phyloP scores from a whole-genome alignment of 2,888 invertebrate species.

The Abrostola tripartita region DNA sequence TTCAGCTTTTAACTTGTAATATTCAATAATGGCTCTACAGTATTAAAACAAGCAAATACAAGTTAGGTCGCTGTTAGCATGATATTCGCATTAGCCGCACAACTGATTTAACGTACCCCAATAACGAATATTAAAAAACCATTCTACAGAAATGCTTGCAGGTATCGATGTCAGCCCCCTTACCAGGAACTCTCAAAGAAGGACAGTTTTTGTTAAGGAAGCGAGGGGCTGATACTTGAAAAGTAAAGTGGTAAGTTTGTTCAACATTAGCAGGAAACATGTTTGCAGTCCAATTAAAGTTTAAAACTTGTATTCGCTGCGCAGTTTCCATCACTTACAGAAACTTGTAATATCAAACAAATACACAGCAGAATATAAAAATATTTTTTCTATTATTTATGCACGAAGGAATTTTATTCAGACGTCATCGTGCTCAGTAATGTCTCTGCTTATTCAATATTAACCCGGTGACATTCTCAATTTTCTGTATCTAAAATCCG shows the following conservation, averaged over 20 bases:
- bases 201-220: too few species aligned
- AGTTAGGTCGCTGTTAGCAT: background rate
- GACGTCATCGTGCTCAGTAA: slow-evolving; percentile 20
- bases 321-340: slow-evolving; percentile 14
- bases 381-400: slow-evolving; percentile 18
- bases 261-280: slow-evolving; percentile 33
- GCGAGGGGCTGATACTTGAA: too few species aligned
- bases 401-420: slow-evolving; percentile 25
- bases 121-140: background rate
- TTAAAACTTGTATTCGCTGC: slow-evolving; percentile 29
- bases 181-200: too few species aligned
- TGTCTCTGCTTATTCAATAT: slow-evolving; percentile 49
- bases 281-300: slow-evolving; percentile 33
- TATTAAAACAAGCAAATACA: background rate
- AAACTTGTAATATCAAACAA: slow-evolving; percentile 22
- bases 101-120: background rate
- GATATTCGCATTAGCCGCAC: background rate
- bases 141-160: background rate
- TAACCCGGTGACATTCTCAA: slow-evolving; percentile 47
- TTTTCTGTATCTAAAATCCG: slow-evolving; percentile 18
- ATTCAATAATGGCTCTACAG: background rate
- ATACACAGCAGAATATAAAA: slow-evolving; percentile 8
- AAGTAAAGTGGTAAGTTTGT: slow-evolving; percentile 15
- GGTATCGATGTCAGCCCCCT: too few species aligned
- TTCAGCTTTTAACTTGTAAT: background rate